Evolutionary conservation across 64 coral and sea anemone species (phyloP).

Genomic region (Pocillopora damicornis): DNA sequence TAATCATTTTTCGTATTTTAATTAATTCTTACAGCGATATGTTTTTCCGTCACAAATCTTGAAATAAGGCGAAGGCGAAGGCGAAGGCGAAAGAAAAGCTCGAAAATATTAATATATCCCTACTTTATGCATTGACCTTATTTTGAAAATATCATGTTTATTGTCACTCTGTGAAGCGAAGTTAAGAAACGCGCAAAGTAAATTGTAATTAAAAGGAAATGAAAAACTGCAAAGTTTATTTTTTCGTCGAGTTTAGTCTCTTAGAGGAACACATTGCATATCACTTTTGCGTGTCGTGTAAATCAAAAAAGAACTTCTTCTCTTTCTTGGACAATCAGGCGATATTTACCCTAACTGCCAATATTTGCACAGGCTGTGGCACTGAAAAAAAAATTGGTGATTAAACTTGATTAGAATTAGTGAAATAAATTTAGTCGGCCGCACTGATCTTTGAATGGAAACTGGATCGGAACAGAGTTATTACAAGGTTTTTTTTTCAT

Average conservation of each 20-base stretch:
- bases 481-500: neutral
- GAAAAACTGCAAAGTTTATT: neutral
- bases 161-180: neutral
- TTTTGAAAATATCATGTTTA: neutral
- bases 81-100: neutral
- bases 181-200: neutral
- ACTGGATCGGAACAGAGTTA: neutral
- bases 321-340: conserved; percentile 1
- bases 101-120: neutral
- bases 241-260: neutral
- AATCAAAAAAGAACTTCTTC: conserved; percentile 21
- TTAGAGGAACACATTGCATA: neutral
- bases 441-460: neutral
- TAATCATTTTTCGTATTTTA: neutral
- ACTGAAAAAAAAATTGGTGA: conserved; percentile 15
- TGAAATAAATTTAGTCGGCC: neutral
- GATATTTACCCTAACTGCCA: conserved; percentile 36
- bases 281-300: conserved; percentile 5
- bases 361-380: conserved; percentile 21
- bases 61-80: neutral
- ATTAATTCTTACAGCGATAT: conserved; percentile 16
- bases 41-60: neutral
- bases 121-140: neutral
- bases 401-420: conserved; percentile 19
- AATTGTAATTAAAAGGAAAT: conserved; percentile 32